Evolutionary conservation across 2,113 vertebrate species (phyloP), one percentile per base, ranked within the genome.

Genomic region (Hyla sarda): DNA sequence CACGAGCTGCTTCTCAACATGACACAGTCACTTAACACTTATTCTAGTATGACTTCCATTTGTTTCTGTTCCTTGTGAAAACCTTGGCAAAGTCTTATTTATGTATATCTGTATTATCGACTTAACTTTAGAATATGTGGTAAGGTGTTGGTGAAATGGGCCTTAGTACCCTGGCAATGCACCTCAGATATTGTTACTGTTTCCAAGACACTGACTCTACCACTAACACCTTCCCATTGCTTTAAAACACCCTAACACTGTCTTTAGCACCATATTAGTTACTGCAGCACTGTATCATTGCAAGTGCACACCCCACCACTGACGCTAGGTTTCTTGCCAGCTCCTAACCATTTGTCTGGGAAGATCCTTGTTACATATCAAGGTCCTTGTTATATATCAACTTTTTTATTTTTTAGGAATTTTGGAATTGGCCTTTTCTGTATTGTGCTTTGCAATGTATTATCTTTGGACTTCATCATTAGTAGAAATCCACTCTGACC

Each of bases 211-310:
- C 34, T 73, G 67, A 80, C 76, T 72, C 48, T 81, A 86, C 84
- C 84, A 73, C 84, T 86, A 86, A 86, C 84, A 86, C 84, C 47
- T 86, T 58, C 58, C 30, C 76, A 86, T 72, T 73, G n/a, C 84
- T 80, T 30, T 72, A 54, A 60, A 86, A 78, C 83, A 78, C 83
- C 83, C 83, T 77, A 69, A 85, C 83, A 78, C 83, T 85, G 73
- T 69, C 58, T 52, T 56, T 86, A 77, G 30, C 84, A 86, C 84
- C 75, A 47, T 86, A 86, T 86, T 74, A 81, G 45, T 86, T 86
- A 86, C 77, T 86, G 56, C 69, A 82, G 41, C 77, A 37, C 77
- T 45, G 69, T 82, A 86, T 86, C 85, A 62, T 52, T 73, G 77
- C 65, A 56, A 50, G 41, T 60, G 73, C 84, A 86, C 84, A 86